A percentile compares a stretch with the other conserved stretches of the same genome.
These are phyloP conservation scores for Alouatta palliata DNA, from an alignment of 2,113 vertebrate genomes.

Conservation along the genomic window DNA sequence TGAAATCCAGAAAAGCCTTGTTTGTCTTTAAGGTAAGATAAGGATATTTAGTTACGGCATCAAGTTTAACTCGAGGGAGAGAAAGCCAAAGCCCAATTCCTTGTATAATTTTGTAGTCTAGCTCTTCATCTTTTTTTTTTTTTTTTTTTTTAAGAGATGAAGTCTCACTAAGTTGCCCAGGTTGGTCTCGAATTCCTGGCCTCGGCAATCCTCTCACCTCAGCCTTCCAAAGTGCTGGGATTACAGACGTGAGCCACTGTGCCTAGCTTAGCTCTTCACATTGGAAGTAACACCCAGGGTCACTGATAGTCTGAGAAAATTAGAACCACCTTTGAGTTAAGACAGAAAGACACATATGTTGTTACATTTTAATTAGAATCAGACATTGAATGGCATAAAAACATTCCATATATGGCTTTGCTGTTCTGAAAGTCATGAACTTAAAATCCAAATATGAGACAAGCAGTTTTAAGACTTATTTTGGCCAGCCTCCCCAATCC, in stretches of 20 bases:
- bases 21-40: background rate
- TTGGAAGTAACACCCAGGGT: background rate
- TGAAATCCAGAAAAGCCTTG: background rate
- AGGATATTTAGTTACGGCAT: background rate
- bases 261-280: background rate
- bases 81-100: background rate
- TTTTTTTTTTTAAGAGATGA: no score
- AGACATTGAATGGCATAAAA: conserved; percentile 50
- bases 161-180: no score
- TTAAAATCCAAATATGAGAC: background rate
- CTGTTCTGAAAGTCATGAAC: background rate
- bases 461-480: background rate
- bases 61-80: background rate
- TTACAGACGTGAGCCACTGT: no score
- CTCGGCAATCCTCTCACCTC: no score
- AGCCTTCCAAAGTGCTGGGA: no score
- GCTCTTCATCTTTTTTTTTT: no score
- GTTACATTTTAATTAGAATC: conserved; percentile 49
- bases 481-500: background rate
- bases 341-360: background rate
- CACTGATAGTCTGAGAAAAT: background rate
- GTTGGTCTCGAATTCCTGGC: no score
- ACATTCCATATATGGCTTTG: background rate
- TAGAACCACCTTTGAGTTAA: background rate
- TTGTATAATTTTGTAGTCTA: background rate